Base-by-base conservation (phyloP, 2,113 vertebrate species). In the Corynorhinus townsendii region DNA sequence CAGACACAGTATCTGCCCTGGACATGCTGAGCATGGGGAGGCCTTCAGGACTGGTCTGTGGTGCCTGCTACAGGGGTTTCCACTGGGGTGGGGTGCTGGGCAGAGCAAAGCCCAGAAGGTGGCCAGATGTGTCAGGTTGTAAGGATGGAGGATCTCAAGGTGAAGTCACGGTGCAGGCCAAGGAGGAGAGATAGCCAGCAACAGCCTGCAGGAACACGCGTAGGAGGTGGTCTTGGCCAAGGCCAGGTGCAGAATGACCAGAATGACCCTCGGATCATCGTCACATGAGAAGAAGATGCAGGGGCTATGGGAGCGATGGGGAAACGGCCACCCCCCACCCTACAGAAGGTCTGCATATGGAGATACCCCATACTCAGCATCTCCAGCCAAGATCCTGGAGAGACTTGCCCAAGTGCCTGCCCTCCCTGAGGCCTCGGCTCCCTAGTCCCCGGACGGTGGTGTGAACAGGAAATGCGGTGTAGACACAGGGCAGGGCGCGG, bases 181-280 rank as follows among this genome's bases (percentile, higher is more conserved):
- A 22, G 40, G 40, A 71, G 52, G 49, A 38, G 33, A 20, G 16
- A 5, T 5, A 40, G 62, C 19, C 8, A 11, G 1, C 19, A 9
- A 15, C 0, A 2, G 38, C 47, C 26, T 15, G 35, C 1, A 2
- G n/a, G 62, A 15, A 22, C 45, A 9, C 1, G 1, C 0, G 4
- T 45, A 26, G 24, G 7, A 4, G 28, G 17, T 3, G 71, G 45
- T 12, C 8, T 11, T 4, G 33, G n/a, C 33, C 38, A 3, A 17
- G 52, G 90, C 24, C 19, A 4, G 59, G 90, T 22, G 45, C 71
- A 43, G 26, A 5, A 4, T 0, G 1, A 47, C 24, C 71, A 43
- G 26, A 5, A 4, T 0, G 1, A 47, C 24, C 33, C 33, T 22
- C 8, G 0, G 40, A 6, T 24, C 26, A 26, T 59, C 0, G 0